Base-by-base conservation (phyloP, 1,140 invertebrate genomes). In the Cydia splendana region DNA sequence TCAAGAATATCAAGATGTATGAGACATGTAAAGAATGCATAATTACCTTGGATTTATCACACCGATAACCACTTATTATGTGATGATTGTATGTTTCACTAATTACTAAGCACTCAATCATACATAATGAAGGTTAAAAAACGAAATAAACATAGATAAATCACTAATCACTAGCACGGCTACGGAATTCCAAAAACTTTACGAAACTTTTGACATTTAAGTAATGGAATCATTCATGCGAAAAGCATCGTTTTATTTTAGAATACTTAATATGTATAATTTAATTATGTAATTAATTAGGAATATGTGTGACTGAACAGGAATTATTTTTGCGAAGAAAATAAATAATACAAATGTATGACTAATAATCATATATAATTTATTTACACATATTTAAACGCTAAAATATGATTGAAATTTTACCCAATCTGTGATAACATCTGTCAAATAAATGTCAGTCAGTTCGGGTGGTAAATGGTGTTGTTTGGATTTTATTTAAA, bases 1-100 rank as follows among this genome's bases (percentile, higher is more conserved):
- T 80, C 77, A 79, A 79, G 77, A 71, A 38, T 86, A 85, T 80
- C 77, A 79, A 79, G 77, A 71, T 71, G 67, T 71, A 42, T 71
- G 67, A 10, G 34, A 38, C 67, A 71, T 42, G 67, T 71, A n/a
- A 71, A 71, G 67, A 71, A 71, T 71, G 67, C 67, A 71, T 71
- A 71, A 71, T 71, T 71, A 71, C 67, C 67, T 71, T 42, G 67
- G 67, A 38, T 7, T 71, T 71, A 71, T 71, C 34, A 71, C 67
- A 18, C n/a, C 67, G 34, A n/a, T 42, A 38, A 38, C 42, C 30
- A 71, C 34, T 42, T n/a, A 71, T 71, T 34, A 71, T 71, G 67
- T 71, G 30, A 71, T 71, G 34, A 71, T 18, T 71, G 34, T 71
- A 12, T 18, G 34, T 20, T 45, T 71, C n/a, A 71, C 34, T 38